Evolutionary conservation across 2,888 invertebrate species (phyloP), one percentile per base, ranked within the genome.

Genomic region (Clivina fossor): DNA sequence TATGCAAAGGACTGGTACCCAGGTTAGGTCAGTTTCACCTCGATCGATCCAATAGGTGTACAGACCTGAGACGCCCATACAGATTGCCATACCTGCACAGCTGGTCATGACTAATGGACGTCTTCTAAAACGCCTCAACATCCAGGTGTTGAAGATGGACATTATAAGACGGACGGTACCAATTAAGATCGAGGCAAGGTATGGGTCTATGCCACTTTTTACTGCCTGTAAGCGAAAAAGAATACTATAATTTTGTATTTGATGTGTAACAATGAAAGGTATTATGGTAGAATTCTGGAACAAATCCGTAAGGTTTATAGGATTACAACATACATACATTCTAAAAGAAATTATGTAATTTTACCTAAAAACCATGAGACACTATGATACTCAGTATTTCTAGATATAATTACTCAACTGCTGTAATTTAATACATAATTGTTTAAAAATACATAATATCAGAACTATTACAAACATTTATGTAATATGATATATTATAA

Each of bases 21-120:
- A 76, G n/a, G 62, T 72, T 55, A 69, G 61, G 2, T 65, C 60
- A 1, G 71, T 71, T 3, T 66, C 66, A 20, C 70, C 72, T 65
- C 72, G 64, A 57, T 72, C 69, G 18, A 79, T 77, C 68, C 74
- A 74, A 50, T 74, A 67, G 0, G 81, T 80, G 60, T 73, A 79
- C 35, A 77, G 72, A 9, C 80, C 82, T 3, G 81, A 81, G n/a
- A 79, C 68, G 7, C 69, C 68, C 78, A 82, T 81, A 61, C 79
- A 79, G 4, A 74, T 62, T 0, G 79, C 74, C 81, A 82, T 82
- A 3, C 80, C 79, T 1, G 77, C 59, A 1, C 77, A 73, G 37
- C 80, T 81, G 5, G 74, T 63, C 64, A 80, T 78, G 49, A 80
- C 75, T 9, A 82, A 66, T 0, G 76, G 71, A 19, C 82, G 71